A percentile compares a stretch with the other conserved stretches of the same genome.
Evolutionary conservation across 2,113 vertebrate species (phyloP).

Genomic region (Zosterops japonicus): DNA sequence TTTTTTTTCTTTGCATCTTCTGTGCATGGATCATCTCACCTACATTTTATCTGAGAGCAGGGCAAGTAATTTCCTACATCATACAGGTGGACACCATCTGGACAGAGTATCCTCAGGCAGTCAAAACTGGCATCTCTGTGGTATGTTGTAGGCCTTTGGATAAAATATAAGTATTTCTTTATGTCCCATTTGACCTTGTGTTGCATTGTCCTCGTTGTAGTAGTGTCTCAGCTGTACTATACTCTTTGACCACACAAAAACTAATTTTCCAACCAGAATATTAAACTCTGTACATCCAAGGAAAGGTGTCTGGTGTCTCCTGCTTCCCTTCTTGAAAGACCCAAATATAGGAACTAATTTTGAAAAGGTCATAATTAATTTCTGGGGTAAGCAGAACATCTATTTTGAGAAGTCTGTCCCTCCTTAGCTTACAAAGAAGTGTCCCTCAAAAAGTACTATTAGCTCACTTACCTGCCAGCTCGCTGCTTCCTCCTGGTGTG

Average conservation of each 20-base stretch:
- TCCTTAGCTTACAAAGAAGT: not conserved
- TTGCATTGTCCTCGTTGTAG: not conserved
- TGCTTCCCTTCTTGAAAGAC: not conserved
- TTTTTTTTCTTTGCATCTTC: slow-evolving; percentile 15
- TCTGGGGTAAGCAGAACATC: slow-evolving; percentile 6
- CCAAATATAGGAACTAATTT: slow-evolving; percentile 47
- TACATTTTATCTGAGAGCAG: slow-evolving; percentile 24
- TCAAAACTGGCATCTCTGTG: not conserved
- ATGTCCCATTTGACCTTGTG: slow-evolving; percentile 3
- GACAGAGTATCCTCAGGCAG: slow-evolving; percentile 11
- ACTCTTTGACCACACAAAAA: not conserved
- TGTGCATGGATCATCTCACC: slow-evolving; percentile 26
- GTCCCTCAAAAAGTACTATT: not conserved
- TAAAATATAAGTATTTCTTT: slow-evolving; percentile 36
- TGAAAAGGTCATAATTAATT: slow-evolving; percentile 35
- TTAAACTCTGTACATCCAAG: not conserved
- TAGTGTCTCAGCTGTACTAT: not conserved
- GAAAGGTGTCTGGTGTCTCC: not conserved
- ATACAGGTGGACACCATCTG: slow-evolving; percentile 61
- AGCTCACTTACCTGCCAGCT: not conserved
- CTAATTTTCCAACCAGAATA: not conserved
- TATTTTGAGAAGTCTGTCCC: slow-evolving; percentile 31
- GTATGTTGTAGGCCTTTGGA: slow-evolving; percentile 35
- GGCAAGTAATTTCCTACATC: slow-evolving; percentile 14
- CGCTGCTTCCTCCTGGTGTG: not conserved